A percentile compares a stretch with the other conserved stretches of the same genome.
Conservation (phyloP, 2,113 vertebrate species). For the Steatornis caripensis region DNA sequence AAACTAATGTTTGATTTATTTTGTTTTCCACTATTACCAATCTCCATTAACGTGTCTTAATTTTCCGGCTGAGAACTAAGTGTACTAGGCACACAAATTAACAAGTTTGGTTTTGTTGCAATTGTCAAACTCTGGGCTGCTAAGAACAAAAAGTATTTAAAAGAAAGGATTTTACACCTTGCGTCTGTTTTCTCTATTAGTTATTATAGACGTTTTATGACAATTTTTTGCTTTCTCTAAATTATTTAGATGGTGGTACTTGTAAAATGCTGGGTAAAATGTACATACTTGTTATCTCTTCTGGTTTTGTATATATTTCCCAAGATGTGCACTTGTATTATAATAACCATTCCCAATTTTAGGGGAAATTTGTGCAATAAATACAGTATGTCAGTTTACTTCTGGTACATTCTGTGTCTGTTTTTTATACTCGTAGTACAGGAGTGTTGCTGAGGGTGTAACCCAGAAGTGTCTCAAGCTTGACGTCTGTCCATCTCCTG, state of each 20-base stretch:
- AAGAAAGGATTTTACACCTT: constrained; percentile 49
- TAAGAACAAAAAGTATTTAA: constrained; percentile 47
- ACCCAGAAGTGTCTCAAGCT: not conserved
- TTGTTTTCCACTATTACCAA: constrained; percentile 43
- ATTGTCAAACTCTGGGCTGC: constrained; percentile 65
- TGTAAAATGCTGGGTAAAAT: constrained; percentile 83
- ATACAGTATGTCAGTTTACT: constrained; percentile 79
- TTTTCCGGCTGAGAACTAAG: constrained; percentile 62
- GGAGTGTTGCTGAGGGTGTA: accelerated
- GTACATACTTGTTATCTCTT: constrained; percentile 86
- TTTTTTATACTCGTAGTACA: not conserved
- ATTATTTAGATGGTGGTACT: constrained; percentile 86
- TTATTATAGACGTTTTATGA: constrained; percentile 64
- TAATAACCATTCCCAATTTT: constrained; percentile 93
- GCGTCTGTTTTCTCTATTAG: constrained; percentile 24
- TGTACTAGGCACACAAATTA: constrained; percentile 48
- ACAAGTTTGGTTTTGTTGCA: constrained; percentile 48
- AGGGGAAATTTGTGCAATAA: constrained; percentile 99
- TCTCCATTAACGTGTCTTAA: constrained; percentile 77
- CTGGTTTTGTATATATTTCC: constrained; percentile 92
- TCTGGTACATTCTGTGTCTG: not conserved
- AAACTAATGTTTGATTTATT: constrained; percentile 63
- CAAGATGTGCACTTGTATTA: constrained; percentile 84
- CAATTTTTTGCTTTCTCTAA: constrained; percentile 80
- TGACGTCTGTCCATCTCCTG: accelerated